Conservation (phyloP, 1,140 invertebrate species). For the Pogonomyrmex barbatus region DNA sequence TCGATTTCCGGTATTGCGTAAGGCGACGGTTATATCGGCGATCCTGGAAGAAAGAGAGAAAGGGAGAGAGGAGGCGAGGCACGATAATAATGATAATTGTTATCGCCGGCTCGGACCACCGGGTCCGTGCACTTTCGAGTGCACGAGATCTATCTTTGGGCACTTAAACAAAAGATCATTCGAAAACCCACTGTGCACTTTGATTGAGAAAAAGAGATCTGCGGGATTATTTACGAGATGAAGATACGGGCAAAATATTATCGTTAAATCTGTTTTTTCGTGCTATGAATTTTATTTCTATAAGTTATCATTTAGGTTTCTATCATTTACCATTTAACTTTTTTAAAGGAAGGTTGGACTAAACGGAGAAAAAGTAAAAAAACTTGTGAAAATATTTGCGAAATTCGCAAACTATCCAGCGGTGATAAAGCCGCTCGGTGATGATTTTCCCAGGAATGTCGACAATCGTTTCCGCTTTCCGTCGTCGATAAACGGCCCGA, state of each 20-base stretch:
- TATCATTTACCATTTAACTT: neutral
- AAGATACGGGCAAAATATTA: neutral
- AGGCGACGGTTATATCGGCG: constrained; percentile 56
- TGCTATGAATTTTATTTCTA: neutral
- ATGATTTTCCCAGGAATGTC: constrained; percentile 63
- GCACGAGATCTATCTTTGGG: neutral
- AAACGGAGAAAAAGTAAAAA: neutral
- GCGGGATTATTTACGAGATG: neutral
- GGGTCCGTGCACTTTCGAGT: constrained; percentile 22
- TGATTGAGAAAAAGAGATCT: neutral
- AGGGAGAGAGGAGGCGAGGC: constrained; percentile 39
- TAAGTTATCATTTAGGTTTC: neutral
- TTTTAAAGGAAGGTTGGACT: neutral
- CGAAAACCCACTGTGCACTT: neutral
- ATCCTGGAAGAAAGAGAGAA: constrained; percentile 43
- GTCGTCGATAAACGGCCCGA: neutral
- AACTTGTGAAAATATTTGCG: constrained; percentile 34
- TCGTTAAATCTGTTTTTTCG: neutral
- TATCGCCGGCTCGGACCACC: constrained; percentile 57
- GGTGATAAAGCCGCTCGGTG: constrained; percentile 39
- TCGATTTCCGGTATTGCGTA: constrained; percentile 74
- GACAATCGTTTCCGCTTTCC: constrained; percentile 58
- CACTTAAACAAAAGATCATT: neutral
- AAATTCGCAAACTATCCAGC: constrained; percentile 38
- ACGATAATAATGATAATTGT: constrained; percentile 69